Percentiles rank a stretch among this genome's conserved stretches.
Conservation (phyloP, 1,140 invertebrate species). For the Steinernema khuongi region DNA sequence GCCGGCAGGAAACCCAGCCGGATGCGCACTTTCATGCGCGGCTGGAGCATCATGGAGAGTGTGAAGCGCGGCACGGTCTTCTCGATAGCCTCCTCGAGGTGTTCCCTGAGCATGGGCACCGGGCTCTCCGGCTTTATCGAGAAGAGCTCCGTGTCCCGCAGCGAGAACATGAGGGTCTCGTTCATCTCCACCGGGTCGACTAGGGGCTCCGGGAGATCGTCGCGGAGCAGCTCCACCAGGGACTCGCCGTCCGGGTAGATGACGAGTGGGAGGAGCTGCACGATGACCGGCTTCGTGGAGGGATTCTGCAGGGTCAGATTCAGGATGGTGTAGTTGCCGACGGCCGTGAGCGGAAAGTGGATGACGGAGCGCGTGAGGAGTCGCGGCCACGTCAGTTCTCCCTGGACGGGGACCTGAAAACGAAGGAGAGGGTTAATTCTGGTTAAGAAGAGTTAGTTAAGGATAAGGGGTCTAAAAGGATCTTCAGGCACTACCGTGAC, state of each 20-base stretch:
- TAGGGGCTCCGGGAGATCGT: slow-evolving; percentile 43
- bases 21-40: slow-evolving; percentile 61
- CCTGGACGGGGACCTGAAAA: slow-evolving; percentile 69
- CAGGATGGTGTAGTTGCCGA: slow-evolving; percentile 69
- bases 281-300: slow-evolving; percentile 61
- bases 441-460: too few relatives aligned
- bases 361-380: slow-evolving; percentile 63
- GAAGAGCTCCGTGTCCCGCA: slow-evolving; percentile 62
- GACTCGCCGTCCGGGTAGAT: slow-evolving; percentile 63
- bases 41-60: slow-evolving; percentile 62
- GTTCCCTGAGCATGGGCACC: slow-evolving; percentile 59
- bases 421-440: slow-evolving; percentile 61
- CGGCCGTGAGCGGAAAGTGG: slow-evolving; percentile 74
- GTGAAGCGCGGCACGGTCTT: slow-evolving; percentile 59
- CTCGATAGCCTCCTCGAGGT: slow-evolving; percentile 61
- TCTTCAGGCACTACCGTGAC: too few relatives aligned
- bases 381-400: slow-evolving; percentile 72
- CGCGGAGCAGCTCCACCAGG: slow-evolving; percentile 60
- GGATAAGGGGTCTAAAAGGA: too few relatives aligned
- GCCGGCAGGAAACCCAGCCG: slow-evolving; percentile 63
- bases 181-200: slow-evolving; percentile 51
- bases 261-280: slow-evolving; percentile 63
- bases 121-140: slow-evolving; percentile 60
- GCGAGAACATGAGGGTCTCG: slow-evolving; percentile 62
- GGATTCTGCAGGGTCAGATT: slow-evolving; percentile 64